These are phyloP conservation scores for Stramonita haemastoma DNA, from an alignment of 2,888 invertebrate genomes.

Conservation along the genomic window DNA sequence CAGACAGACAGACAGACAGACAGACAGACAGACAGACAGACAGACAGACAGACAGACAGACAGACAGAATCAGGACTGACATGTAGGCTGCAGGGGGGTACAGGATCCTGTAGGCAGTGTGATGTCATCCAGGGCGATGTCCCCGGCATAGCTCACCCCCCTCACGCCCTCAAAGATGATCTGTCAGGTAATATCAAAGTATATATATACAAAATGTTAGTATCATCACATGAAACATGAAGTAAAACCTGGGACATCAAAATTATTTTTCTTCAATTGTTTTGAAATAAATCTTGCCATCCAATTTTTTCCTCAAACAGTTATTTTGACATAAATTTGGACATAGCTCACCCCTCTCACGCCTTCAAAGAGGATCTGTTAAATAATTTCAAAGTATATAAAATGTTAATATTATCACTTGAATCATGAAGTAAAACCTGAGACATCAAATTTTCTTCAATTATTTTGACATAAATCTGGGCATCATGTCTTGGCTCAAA, in stretches of 20 bases:
- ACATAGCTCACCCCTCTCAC: slow-evolving; percentile 62
- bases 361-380: slow-evolving; percentile 73
- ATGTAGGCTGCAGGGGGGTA: slow-evolving; percentile 54
- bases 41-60: not conserved
- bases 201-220: not conserved
- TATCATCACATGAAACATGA: too few species aligned
- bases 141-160: slow-evolving; percentile 68
- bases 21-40: not conserved
- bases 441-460: too few species aligned
- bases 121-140: slow-evolving; percentile 76
- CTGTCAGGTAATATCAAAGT: slow-evolving; percentile 51
- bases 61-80: slow-evolving; percentile 26
- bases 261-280: too few species aligned
- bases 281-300: too few species aligned
- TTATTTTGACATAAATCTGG: too few species aligned
- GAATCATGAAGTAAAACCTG: too few species aligned
- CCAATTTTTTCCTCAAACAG: too few species aligned
- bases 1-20: not conserved
- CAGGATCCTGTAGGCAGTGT: slow-evolving; percentile 62
- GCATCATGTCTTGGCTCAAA: too few species aligned
- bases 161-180: slow-evolving; percentile 72
- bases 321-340: too few species aligned
- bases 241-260: too few species aligned
- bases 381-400: not conserved
- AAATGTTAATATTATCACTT: too few species aligned